Percentiles rank a stretch among this genome's conserved stretches.
phyloP scores from a whole-genome alignment of 92 coral and sea anemone species.

The Phenganax stokvisi region DNA sequence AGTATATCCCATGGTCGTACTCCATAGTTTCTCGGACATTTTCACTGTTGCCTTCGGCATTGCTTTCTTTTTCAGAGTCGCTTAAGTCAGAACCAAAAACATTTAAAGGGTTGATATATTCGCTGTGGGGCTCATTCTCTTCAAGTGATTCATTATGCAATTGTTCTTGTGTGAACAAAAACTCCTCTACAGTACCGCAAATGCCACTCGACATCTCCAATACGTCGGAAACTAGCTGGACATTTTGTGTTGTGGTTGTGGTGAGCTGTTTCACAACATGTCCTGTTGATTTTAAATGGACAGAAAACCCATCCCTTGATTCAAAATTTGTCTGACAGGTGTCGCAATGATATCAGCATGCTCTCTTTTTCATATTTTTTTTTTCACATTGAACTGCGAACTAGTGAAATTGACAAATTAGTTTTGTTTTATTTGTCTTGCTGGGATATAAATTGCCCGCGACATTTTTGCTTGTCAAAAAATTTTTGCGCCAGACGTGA shows the following conservation, averaged over 20 bases:
- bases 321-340: constrained; percentile 2
- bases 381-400: not conserved
- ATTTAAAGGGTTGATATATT: too few relatives aligned
- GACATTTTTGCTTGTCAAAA: constrained; percentile 9
- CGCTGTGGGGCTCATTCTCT: too few relatives aligned
- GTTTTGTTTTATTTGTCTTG: not conserved
- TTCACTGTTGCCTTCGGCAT: not conserved
- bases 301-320: constrained; percentile 12
- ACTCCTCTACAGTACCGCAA: not conserved
- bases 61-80: not conserved
- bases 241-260: not conserved
- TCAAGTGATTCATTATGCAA: not conserved
- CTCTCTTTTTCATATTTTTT: not conserved
- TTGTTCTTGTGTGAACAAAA: not conserved
- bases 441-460: not conserved
- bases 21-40: not conserved
- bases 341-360: constrained; percentile 8
- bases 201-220: not conserved
- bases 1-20: not conserved
- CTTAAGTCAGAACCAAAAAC: not conserved
- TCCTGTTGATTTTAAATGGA: constrained; percentile 17
- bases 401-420: not conserved
- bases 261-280: constrained; percentile 13
- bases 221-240: not conserved
- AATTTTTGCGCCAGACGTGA: not conserved